Evolutionary conservation across 2,113 vertebrate species (phyloP), one percentile per base, ranked within the genome.

Genomic region (Paramormyrops kingsleyae): DNA sequence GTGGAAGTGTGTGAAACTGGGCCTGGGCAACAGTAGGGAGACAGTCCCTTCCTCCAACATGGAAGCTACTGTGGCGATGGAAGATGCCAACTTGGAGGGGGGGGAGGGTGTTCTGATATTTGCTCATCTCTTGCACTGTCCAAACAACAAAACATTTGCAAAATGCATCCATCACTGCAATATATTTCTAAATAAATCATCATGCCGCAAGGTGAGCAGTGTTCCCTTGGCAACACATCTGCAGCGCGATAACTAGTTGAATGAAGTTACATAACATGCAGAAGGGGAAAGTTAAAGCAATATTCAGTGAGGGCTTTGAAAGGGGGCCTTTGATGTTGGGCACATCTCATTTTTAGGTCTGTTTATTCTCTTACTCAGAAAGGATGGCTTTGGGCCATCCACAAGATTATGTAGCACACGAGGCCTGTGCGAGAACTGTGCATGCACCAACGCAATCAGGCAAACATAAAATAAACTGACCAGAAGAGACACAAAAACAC

Each of bases 261-360:
- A 92, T 90, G 86, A 88, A 85, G 90, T 91, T 91, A 91, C 10
- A n/a, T 87, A 92, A 91, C 87, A 70, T 66, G 0, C 50, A 88
- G 59, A 49, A 49, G 47, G 39, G 56, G 77, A 56, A n/a, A 1
- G 13, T 4, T 59, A 47, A 42, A 59, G 89, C 89, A 83, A 83
- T 87, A 91, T 91, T 74, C n/a, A 90, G 59, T 5, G 31, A 39
- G 46, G 31, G 46, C 24, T 19, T 39, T 86, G 35, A 56, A 49
- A 66, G 74, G 89, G 24, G 49, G 66, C 39, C 42, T 49, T 89
- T 91, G 62, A 89, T 87, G 59, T 80, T 62, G 31, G 87, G 87
- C 27, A 77, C 80, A 49, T 86, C 53, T 70, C 62, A 88, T 87
- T 74, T 80, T 88, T 88, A 21, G 83, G 89, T 56, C 87, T 87